Base-by-base conservation (phyloP, 2,797 vertebrate genomes). In the Labeo calbasu region DNA sequence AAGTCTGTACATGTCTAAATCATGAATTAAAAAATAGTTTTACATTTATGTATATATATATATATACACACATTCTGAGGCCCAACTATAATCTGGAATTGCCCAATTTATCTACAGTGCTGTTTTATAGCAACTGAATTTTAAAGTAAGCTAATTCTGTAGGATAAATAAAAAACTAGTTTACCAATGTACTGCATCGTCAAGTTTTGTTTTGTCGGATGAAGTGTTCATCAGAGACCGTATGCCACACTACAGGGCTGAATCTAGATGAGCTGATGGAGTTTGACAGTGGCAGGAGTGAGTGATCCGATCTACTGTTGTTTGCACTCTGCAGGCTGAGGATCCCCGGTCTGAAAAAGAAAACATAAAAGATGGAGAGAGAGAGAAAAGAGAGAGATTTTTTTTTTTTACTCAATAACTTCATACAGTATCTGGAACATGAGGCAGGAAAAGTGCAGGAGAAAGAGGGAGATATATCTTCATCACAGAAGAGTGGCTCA, bases 311-410 rank as follows among this genome's bases (percentile, higher is more conserved):
- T 79, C 97, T 96, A 99, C 95, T 99, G 98, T 94, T 99, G 98
- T 92, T 99, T 98, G 96, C 98, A 99, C 92, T 99, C 98, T 72
- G 98, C 96, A 88, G 98, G 98, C 92, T 98, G 97, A 93, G 95
- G 94, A 91, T 96, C 93, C 89, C 96, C 96, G 94, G 96, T 97
- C 97, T 99, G 95, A 43, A 73, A 80, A 43, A 32, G 3, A 32
- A 84, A 80, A 72, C n/a, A 76, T 17, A 48, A 19, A 65, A 3
- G 3, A 25, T 77, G 14, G 55, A 61, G 40, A 28, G n/a, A 73
- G 25, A 75, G 32, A 51, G 65, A 70, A 28, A 28, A 73, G 25
- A 75, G 32, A 51, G 65, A 70, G 75, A 77, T 55, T 25, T 55
- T 70, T 65, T 55, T 12, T 43, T 55, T 70, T 55, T 46, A 77